Evolutionary conservation across 1,140 invertebrate species (phyloP).

Genomic region (Diabrotica virgifera): DNA sequence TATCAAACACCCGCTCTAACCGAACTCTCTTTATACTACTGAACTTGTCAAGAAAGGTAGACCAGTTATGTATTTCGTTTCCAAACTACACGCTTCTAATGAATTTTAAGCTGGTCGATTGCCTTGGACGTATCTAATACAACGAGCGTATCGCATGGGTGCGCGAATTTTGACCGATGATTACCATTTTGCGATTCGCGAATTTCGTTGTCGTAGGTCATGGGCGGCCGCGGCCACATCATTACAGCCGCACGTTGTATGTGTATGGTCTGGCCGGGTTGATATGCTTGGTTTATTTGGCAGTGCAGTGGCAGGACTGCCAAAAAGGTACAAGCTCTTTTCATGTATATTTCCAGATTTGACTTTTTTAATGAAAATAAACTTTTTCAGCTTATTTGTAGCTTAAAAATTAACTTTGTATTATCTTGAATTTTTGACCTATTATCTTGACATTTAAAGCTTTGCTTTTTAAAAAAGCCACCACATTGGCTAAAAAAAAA

Average conservation of each 20-base stretch:
- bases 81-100: too few relatives aligned
- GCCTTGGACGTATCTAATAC: too few relatives aligned
- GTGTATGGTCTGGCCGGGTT: slow-evolving; percentile 25
- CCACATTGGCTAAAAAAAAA: too few relatives aligned
- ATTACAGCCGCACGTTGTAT: not conserved
- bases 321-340: too few relatives aligned
- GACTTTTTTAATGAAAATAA: too few relatives aligned
- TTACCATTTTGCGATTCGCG: slow-evolving; percentile 28
- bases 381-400: too few relatives aligned
- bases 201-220: slow-evolving; percentile 36
- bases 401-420: too few relatives aligned
- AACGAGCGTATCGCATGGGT: not conserved
- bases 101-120: too few relatives aligned
- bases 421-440: too few relatives aligned
- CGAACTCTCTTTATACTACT: not conserved
- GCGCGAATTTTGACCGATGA: slow-evolving; percentile 7
- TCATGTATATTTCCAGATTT: too few relatives aligned
- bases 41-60: not conserved
- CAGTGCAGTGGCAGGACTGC: not conserved
- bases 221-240: slow-evolving; percentile 11
- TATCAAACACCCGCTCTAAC: not conserved
- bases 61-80: not conserved
- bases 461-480: too few relatives aligned
- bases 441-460: too few relatives aligned
- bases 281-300: slow-evolving; percentile 21